Evolutionary conservation across 2,797 vertebrate species (phyloP), one percentile per base, ranked within the genome.

Genomic region (Pogoniulus pusillus): DNA sequence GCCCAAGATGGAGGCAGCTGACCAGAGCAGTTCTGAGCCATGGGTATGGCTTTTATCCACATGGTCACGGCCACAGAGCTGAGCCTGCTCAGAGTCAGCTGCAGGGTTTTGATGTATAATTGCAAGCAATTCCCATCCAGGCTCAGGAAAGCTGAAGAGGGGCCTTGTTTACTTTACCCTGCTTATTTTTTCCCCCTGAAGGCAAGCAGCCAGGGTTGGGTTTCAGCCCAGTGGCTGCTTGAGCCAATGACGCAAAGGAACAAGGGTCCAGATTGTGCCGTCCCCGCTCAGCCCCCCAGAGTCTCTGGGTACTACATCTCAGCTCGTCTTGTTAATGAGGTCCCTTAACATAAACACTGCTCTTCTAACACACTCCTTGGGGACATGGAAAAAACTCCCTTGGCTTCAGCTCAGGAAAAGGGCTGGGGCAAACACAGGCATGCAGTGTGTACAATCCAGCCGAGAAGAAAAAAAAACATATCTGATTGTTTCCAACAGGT

Each of bases 331-430:
- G 41, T 90, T 91, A 92, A 94, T 60, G 82, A 93, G 94, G 64
- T 51, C 70, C 85, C 76, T 63, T 58, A 84, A 96, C 87, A 91
- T 69, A 93, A 93, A 94, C 92, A 94, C 35, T 78, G 82, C 85
- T 89, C 87, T 87, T 64, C 87, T 85, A 95, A 64, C 66, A 81
- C 45, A 35, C 60, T 95, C 91, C 95, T 85, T 1, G 1, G 90
- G 91, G 93, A 91, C 49, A 77, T 65, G 84, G 91, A 91, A 94
- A 92, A 93, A 95, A 91, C 82, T 78, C 89, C 59, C 66, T 90
- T 2, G 1, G 74, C 64, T 45, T n/a, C 23, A 43, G 49, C 41
- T 70, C 23, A 23, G 86, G 71, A 89, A 90, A 47, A 47, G 51
- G 43, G 30, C 12, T 13, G 22, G n/a, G n/a, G 3, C 72, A 82